Evolutionary conservation across 2,888 invertebrate species (phyloP).

Genomic region (Acrocera orbiculus): DNA sequence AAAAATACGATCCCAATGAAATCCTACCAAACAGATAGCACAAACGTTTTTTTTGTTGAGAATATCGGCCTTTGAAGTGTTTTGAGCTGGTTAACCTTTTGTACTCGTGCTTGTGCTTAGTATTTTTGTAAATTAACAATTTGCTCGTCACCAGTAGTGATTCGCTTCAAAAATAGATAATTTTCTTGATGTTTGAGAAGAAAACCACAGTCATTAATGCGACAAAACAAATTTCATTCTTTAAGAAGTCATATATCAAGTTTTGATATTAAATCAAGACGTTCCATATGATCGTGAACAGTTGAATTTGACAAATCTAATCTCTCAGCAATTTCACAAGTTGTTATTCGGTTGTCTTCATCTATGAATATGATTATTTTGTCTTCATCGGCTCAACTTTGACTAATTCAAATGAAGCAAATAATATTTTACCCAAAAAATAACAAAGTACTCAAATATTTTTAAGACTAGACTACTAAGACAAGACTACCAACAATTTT

Average conservation of each 20-base stretch:
- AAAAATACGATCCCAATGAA: conserved; percentile 13
- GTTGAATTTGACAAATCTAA: conserved; percentile 2
- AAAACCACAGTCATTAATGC: too few species aligned
- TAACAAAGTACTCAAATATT: too few species aligned
- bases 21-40: conserved; percentile 15
- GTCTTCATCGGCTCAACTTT: too few species aligned
- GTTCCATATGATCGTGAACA: conserved; percentile 1
- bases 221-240: too few species aligned
- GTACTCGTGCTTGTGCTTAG: neutral
- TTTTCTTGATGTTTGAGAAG: too few species aligned
- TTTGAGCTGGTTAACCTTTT: neutral
- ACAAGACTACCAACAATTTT: too few species aligned
- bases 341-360: too few species aligned
- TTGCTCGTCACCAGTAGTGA: neutral
- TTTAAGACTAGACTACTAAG: too few species aligned
- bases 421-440: too few species aligned
- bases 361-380: too few species aligned
- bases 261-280: conserved; percentile 1
- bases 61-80: neutral
- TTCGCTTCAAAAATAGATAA: too few species aligned
- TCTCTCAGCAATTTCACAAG: conserved; percentile 1
- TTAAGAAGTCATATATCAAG: neutral
- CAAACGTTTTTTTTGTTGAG: conserved; percentile 9
- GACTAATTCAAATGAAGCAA: too few species aligned
- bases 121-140: conserved; percentile 1